Percentiles rank a stretch among this genome's conserved stretches.
Evolutionary conservation across 2,113 vertebrate species (phyloP).

Genomic region (Anser brachyrhynchus): DNA sequence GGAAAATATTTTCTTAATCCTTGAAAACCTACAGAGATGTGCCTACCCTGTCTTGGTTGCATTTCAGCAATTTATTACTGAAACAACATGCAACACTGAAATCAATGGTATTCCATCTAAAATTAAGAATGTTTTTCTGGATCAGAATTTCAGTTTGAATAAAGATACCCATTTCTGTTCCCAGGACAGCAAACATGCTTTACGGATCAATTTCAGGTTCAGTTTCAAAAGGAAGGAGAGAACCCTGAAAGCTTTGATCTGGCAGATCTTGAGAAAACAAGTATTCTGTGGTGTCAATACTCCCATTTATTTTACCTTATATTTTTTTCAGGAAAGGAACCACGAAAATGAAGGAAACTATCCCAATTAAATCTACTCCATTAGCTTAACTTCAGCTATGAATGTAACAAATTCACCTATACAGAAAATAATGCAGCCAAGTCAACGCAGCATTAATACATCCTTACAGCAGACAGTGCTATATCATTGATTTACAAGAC

Average conservation of each 20-base stretch:
- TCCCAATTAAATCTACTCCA: background rate
- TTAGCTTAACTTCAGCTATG: background rate
- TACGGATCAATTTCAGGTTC: background rate
- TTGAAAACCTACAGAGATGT: background rate
- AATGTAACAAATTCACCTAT: background rate
- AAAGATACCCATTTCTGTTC: background rate
- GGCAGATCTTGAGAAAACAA: background rate
- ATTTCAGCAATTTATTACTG: background rate
- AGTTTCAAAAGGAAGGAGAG: background rate
- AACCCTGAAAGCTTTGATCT: background rate
- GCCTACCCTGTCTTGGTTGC: background rate
- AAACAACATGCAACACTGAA: background rate
- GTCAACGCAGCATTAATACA: background rate
- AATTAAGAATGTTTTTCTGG: background rate
- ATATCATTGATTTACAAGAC: accelerated
- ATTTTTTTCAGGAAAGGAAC: background rate
- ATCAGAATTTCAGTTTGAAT: background rate
- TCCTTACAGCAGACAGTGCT: background rate
- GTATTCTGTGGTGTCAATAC: background rate
- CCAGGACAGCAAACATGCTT: background rate
- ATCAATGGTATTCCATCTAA: background rate
- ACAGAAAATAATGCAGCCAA: background rate
- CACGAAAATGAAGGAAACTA: background rate
- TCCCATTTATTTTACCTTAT: background rate
- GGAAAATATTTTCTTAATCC: background rate